These are phyloP conservation scores for Paedocypris sp. DNA, from an alignment of 2,113 vertebrate species.

Conservation along the genomic window DNA sequence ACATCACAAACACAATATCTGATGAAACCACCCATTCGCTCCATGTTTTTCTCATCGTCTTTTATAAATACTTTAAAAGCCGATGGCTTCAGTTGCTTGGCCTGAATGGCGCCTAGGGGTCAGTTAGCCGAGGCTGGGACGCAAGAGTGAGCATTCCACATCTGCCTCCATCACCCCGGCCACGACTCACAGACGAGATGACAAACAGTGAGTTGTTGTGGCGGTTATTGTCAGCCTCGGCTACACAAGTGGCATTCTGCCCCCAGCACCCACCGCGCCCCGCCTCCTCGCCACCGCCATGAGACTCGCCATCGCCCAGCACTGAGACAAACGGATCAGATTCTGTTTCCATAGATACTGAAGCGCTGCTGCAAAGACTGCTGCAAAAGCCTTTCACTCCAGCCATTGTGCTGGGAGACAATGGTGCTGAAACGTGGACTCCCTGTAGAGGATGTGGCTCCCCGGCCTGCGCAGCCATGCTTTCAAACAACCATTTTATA, in stretches of 20 bases:
- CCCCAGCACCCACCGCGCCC: neutral
- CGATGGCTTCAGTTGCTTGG: constrained; percentile 3
- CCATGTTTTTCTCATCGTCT: neutral
- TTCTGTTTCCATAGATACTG: constrained; percentile 68
- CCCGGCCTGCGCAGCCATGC: constrained; percentile 45
- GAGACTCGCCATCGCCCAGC: constrained; percentile 29
- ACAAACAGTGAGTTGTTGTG: constrained; percentile 33
- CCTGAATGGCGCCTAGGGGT: constrained; percentile 13
- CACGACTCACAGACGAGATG: constrained; percentile 41
- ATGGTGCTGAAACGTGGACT: constrained; percentile 55
- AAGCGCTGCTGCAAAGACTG: constrained; percentile 55
- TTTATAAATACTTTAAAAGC: constrained; percentile 5
- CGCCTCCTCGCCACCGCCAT: constrained; percentile 1
- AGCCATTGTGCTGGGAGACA: constrained; percentile 69
- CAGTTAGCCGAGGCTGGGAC: constrained; percentile 16
- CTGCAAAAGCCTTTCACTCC: constrained; percentile 55
- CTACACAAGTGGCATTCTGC: constrained; percentile 37
- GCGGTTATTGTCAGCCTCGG: constrained; percentile 30
- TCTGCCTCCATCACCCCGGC: constrained; percentile 22
- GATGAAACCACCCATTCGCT: neutral
- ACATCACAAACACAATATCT: neutral
- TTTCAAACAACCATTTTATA: constrained; percentile 1
- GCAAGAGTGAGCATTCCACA: neutral
- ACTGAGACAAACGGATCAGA: constrained; percentile 51
- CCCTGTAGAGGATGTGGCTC: constrained; percentile 34